A percentile compares a stretch with the other conserved stretches of the same genome.
phyloP scores from a whole-genome alignment of 1,140 invertebrate species.

The Diuraphis noxia region DNA sequence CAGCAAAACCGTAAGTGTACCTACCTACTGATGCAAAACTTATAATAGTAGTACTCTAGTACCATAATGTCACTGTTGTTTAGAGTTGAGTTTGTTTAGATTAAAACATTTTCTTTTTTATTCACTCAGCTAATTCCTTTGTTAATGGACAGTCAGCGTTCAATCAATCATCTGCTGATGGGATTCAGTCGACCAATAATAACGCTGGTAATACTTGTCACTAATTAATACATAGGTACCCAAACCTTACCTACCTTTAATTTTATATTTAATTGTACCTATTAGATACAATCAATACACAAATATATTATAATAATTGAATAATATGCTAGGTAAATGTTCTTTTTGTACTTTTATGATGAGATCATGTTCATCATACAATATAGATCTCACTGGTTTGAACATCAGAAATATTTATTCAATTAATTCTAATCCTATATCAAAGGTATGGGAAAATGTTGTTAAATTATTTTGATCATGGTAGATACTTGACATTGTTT shows the following conservation, averaged over 20 bases:
- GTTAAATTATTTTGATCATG: background rate
- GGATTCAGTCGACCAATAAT: background rate
- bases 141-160: background rate
- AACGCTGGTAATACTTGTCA: conserved; percentile 19
- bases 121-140: background rate
- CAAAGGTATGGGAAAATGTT: background rate
- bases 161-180: background rate
- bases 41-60: background rate
- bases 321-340: background rate
- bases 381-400: background rate
- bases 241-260: too few species aligned
- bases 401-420: background rate
- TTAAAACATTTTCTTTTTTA: background rate
- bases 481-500: background rate
- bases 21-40: background rate
- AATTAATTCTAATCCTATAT: background rate
- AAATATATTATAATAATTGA: background rate
- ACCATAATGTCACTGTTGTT: background rate
- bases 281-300: too few species aligned
- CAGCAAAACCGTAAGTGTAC: conserved; percentile 39
- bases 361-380: background rate
- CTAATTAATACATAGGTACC: too few species aligned
- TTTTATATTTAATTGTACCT: too few species aligned
- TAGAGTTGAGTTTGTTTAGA: background rate
- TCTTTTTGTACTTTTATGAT: background rate